phyloP scores from a whole-genome alignment of 64 coral and sea anemone genomes.

The Dendronephthya gigantea region DNA sequence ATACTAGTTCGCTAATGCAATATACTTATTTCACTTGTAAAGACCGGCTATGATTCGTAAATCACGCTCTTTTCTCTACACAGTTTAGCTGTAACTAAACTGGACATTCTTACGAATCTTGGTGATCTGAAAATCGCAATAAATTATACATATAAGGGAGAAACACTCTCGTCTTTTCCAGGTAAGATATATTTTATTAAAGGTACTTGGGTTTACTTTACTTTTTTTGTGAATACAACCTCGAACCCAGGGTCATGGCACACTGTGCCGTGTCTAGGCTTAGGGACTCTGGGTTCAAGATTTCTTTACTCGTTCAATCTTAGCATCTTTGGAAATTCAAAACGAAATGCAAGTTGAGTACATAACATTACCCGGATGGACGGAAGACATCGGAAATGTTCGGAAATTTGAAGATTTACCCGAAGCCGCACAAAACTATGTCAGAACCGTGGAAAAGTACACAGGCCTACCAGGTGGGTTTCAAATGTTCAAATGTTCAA shows the following conservation, averaged over 20 bases:
- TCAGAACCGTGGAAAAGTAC: conserved; percentile 67
- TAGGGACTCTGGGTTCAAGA: too few relatives aligned
- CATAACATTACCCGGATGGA: conserved; percentile 81
- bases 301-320: too few relatives aligned
- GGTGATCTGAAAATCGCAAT: conserved; percentile 88
- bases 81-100: conserved; percentile 79
- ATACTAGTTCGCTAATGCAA: too few relatives aligned
- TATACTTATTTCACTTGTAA: too few relatives aligned
- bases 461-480: conserved; percentile 64
- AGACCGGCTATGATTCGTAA: too few relatives aligned
- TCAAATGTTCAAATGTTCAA: background rate
- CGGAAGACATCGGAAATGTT: conserved; percentile 51
- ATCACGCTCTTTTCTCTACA: background rate
- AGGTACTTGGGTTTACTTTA: too few relatives aligned
- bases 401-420: conserved; percentile 61
- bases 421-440: conserved; percentile 54
- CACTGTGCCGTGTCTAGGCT: too few relatives aligned
- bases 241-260: too few relatives aligned
- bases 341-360: conserved; percentile 89
- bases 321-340: conserved; percentile 75
- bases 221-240: too few relatives aligned
- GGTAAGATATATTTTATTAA: conserved; percentile 38
- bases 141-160: conserved; percentile 65
- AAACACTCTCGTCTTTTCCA: conserved; percentile 57
- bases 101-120: conserved; percentile 84